Conservation (phyloP, 2,113 vertebrate genomes). For the Climacteris rufus region DNA sequence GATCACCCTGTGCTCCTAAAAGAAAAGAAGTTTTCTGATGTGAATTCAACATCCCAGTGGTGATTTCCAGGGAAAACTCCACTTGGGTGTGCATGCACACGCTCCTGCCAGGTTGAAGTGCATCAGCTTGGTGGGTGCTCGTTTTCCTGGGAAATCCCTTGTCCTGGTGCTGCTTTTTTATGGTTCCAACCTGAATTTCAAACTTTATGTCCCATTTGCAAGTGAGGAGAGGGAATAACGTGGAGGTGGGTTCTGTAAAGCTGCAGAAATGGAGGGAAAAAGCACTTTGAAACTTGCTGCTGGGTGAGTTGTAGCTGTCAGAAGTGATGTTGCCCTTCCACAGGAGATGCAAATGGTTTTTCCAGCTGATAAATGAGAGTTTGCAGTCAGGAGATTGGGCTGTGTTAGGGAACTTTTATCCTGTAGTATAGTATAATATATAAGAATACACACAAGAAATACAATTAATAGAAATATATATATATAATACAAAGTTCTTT, state of each 20-base stretch:
- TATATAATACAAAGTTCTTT: neutral
- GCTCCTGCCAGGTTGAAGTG: rapidly evolving
- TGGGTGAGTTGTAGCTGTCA: neutral
- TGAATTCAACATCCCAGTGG: rapidly evolving
- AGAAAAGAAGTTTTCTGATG: neutral
- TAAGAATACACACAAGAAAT: neutral
- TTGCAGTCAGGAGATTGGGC: neutral
- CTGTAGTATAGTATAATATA: no score
- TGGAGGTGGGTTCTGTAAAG: neutral
- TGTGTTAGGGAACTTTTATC: neutral
- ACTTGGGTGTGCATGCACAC: rapidly evolving
- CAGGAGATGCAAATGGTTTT: neutral
- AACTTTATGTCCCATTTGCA: neutral
- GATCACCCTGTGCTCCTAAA: neutral
- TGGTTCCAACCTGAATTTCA: neutral
- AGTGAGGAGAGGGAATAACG: rapidly evolving
- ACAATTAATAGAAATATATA: neutral
- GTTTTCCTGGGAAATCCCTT: neutral
- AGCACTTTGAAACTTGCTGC: neutral
- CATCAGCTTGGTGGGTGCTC: rapidly evolving
- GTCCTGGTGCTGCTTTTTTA: neutral
- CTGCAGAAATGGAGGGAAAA: neutral
- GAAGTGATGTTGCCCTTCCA: neutral
- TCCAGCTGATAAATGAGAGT: neutral
- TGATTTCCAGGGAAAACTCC: neutral